These are phyloP conservation scores for Orbicella faveolata DNA, from an alignment of 64 coral and sea anemone species.

Conservation along the genomic window DNA sequence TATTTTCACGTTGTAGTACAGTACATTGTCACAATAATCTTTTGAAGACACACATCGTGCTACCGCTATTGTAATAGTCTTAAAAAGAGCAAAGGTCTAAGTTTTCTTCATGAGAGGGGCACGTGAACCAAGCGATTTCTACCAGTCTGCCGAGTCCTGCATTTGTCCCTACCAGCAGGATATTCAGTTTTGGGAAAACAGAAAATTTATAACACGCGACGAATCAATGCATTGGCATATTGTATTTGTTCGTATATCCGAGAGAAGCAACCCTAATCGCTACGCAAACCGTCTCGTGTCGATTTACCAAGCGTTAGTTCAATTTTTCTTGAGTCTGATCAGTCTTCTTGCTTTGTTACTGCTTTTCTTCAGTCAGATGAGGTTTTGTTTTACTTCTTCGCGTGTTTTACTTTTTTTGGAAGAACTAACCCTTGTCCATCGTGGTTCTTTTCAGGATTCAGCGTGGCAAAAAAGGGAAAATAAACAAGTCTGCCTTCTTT, in stretches of 20 bases:
- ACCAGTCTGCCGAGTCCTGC: background rate
- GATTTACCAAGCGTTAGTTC: background rate
- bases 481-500: constrained; percentile 2
- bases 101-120: background rate
- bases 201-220: background rate
- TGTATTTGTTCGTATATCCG: background rate
- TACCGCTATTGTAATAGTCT: background rate
- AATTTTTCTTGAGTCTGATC: background rate
- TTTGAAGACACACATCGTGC: background rate
- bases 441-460: background rate
- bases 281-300: background rate
- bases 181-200: background rate
- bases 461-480: background rate
- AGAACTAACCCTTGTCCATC: background rate
- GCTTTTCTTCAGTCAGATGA: background rate
- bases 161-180: background rate
- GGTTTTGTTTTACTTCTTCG: background rate
- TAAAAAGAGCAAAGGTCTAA: background rate
- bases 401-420: background rate
- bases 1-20: background rate
- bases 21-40: background rate
- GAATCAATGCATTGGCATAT: too few species aligned
- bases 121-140: background rate
- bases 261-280: background rate
- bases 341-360: background rate